Conservation (phyloP, 1,140 invertebrate genomes). For the Drosophila dunni region DNA sequence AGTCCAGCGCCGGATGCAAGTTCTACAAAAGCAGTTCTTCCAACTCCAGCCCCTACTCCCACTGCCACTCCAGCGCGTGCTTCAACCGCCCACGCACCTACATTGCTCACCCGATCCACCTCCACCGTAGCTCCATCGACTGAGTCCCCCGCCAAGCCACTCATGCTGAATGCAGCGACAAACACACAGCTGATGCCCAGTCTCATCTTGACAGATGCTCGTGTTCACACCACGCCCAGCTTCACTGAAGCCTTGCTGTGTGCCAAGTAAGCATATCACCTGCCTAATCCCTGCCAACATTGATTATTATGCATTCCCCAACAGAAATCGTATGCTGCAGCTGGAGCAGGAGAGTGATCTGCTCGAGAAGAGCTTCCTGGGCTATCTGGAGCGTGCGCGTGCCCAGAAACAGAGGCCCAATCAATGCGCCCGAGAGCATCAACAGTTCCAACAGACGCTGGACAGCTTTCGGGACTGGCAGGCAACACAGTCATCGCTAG, state of each 20-base stretch:
- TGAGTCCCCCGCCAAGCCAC: not conserved
- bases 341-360: constrained; percentile 77
- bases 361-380: constrained; percentile 70
- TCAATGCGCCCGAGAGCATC: constrained; percentile 27
- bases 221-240: constrained; percentile 8
- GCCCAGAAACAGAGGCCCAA: constrained; percentile 30
- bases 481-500: not conserved
- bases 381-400: constrained; percentile 63
- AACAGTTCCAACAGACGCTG: constrained; percentile 45
- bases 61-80: not conserved
- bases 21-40: too few species aligned
- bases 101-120: too few species aligned
- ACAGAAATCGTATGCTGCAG: constrained; percentile 72
- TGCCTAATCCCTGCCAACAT: not conserved
- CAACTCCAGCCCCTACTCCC: not conserved
- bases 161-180: constrained; percentile 28
- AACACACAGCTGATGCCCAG: constrained; percentile 25
- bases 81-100: not conserved
- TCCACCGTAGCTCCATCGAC: not conserved
- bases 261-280: constrained; percentile 54
- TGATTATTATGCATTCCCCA: not conserved
- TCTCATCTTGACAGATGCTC: not conserved
- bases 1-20: not conserved
- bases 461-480: constrained; percentile 52
- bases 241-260: constrained; percentile 57